Conservation (phyloP, 2,113 vertebrate species). For the Benthochromis sp. region DNA sequence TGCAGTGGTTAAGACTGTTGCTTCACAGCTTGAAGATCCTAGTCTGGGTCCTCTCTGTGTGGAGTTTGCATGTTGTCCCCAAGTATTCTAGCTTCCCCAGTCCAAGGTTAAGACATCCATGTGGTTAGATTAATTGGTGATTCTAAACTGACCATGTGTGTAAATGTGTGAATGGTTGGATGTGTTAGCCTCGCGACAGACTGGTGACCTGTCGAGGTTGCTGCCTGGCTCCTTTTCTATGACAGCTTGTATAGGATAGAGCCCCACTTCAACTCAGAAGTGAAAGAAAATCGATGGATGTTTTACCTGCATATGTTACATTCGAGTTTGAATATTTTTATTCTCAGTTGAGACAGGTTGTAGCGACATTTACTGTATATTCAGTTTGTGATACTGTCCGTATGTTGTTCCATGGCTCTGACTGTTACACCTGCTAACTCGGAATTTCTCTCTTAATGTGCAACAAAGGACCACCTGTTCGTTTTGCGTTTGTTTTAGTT, state of each 20-base stretch:
- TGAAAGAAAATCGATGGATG: background rate
- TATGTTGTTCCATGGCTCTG: background rate
- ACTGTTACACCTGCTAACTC: background rate
- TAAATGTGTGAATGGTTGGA: background rate
- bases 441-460: background rate
- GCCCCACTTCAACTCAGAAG: background rate
- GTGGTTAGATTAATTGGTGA: background rate
- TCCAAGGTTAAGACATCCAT: background rate
- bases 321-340: background rate
- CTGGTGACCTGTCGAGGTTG: background rate
- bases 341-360: background rate
- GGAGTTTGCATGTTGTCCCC: background rate
- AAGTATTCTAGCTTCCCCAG: background rate
- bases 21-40: background rate
- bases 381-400: background rate
- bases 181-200: background rate
- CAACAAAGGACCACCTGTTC: background rate
- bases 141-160: background rate
- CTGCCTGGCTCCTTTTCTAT: background rate
- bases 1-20: background rate
- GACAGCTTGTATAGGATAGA: background rate
- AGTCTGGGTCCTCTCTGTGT: background rate
- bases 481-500: background rate
- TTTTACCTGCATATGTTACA: background rate
- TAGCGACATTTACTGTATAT: background rate